Base-by-base conservation (phyloP, 2,113 vertebrate species). In the Festucalex cinctus region DNA sequence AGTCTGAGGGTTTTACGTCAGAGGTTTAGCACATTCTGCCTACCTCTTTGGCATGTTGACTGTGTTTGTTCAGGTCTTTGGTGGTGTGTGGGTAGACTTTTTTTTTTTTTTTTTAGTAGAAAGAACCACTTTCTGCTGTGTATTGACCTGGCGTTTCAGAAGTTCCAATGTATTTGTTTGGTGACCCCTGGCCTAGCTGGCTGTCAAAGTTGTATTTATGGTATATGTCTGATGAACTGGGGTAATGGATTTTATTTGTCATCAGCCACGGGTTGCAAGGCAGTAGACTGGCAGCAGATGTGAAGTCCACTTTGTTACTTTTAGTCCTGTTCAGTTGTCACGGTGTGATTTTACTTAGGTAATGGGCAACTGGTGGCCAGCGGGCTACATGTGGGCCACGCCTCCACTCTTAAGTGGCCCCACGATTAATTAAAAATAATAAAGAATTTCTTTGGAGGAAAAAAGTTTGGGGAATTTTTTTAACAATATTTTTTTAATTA, bases 11-110 rank as follows among this genome's bases (percentile, higher is more conserved):
- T 59, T 37, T 37, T 37, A 12, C 8, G 20, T 60, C 35, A n/a
- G 36, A 39, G 19, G 9, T 39, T 19, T 39, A 37, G 58, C 28
- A 35, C 28, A 58, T 36, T 35, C 56, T 36, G 56, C 58, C 35
- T n/a, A 60, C 58, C 39, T 39, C 58, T 58, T 58, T 60, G 58
- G 32, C 58, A 14, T 60, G 58, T 60, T 12, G 35, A 60, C 58
- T 10, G 58, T 60, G 35, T 60, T 60, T 60, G 58, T 60, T 60
- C 58, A 60, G 58, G 20, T 36, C 36, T n/a, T 58, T 20, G 6
- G 16, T 58, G 6, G 16, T 36, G 56, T 58, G 56, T 58, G 56
- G 56, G 56, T 36, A 28, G 35, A n/a, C 17, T 1, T 60, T 60
- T 60, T 35, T 32, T 32, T 32, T 2, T 32, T n/a, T n/a, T n/a